Percentiles rank a stretch among this genome's conserved stretches.
Evolutionary conservation across 2,113 vertebrate species (phyloP).

Genomic region (Proteles cristata): DNA sequence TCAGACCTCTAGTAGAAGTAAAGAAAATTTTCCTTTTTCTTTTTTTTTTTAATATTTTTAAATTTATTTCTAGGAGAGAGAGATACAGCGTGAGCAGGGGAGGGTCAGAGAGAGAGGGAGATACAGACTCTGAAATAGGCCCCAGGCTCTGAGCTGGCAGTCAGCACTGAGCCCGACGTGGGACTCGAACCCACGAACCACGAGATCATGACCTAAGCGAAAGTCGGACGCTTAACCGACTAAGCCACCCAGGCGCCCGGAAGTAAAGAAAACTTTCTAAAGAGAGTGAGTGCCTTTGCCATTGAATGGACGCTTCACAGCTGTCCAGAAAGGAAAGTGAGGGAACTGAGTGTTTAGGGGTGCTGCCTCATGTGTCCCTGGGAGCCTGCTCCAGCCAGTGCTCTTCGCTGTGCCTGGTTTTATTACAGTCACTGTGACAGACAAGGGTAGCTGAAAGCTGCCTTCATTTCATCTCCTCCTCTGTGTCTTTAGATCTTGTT

Average conservation of each 20-base stretch:
- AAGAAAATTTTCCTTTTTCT: too few relatives aligned
- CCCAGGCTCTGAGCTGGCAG: too few relatives aligned
- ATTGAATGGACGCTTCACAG: not conserved
- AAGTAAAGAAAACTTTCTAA: not conserved
- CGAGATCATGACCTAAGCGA: too few relatives aligned
- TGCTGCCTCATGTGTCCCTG: not conserved
- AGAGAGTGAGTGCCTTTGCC: not conserved
- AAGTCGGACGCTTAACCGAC: too few relatives aligned
- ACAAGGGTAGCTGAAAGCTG: not conserved
- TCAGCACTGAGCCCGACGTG: too few relatives aligned
- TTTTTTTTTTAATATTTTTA: too few relatives aligned
- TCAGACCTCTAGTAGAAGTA: not conserved
- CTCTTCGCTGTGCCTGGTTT: not conserved
- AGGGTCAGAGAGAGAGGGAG: too few relatives aligned
- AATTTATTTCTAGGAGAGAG: too few relatives aligned
- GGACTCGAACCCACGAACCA: too few relatives aligned
- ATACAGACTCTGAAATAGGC: too few relatives aligned
- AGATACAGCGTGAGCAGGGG: too few relatives aligned
- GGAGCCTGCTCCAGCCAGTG: not conserved
- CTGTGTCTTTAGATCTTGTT: conserved; percentile 37
- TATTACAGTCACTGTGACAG: not conserved
- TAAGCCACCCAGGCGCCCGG: too few relatives aligned
- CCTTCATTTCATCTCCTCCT: conserved; percentile 43
- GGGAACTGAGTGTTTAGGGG: not conserved
- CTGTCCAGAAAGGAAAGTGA: not conserved